phyloP scores from a whole-genome alignment of 2,888 invertebrate species.

The Gandaritis pyraliata region DNA sequence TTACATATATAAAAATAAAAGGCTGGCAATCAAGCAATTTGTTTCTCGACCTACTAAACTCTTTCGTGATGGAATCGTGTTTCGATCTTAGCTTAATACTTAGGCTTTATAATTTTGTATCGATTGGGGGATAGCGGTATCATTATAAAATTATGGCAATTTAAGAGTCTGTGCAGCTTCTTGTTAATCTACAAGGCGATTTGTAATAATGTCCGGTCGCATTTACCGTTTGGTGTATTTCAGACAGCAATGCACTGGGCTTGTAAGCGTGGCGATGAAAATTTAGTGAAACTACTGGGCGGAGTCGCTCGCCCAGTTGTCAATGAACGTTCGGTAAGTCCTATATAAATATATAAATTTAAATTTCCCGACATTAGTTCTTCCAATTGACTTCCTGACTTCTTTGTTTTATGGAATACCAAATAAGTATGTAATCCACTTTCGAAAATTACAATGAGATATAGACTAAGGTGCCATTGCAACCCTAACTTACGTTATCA shows the following conservation, averaged over 20 bases:
- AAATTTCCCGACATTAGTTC: background rate
- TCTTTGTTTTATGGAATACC: background rate
- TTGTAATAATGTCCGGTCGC: slow-evolving; percentile 26
- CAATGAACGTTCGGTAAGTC: slow-evolving; percentile 93
- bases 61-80: slow-evolving; percentile 73
- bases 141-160: slow-evolving; percentile 45
- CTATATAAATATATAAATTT: background rate
- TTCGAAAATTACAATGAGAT: too few species aligned
- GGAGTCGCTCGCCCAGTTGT: slow-evolving; percentile 92
- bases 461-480: too few species aligned
- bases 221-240: slow-evolving; percentile 55
- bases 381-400: background rate
- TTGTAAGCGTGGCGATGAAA: slow-evolving; percentile 96
- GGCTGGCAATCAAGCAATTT: slow-evolving; percentile 80
- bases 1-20: slow-evolving; percentile 83
- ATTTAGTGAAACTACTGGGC: slow-evolving; percentile 95
- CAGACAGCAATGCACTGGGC: slow-evolving; percentile 99
- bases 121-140: slow-evolving; percentile 53
- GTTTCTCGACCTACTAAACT: slow-evolving; percentile 80
- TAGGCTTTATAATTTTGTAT: slow-evolving; percentile 61
- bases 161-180: slow-evolving; percentile 36
- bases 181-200: slow-evolving; percentile 39
- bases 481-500: too few species aligned
- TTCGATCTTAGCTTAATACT: slow-evolving; percentile 65
- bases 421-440: too few species aligned